Evolutionary conservation across 2,797 vertebrate genomes (phyloP), one percentile per base, ranked within the genome.

Genomic region (Ambastaia sidthimunki): DNA sequence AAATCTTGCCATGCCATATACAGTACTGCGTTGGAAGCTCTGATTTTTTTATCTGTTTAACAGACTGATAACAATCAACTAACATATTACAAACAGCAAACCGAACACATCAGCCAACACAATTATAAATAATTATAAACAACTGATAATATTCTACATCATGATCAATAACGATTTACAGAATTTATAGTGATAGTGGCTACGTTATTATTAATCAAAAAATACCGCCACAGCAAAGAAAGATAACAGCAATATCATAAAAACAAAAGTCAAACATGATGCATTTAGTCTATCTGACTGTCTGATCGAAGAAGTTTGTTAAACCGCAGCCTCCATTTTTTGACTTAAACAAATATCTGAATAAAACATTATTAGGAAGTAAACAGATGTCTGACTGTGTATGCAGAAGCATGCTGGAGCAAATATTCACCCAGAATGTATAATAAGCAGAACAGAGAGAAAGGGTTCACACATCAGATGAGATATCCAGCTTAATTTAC

Each of bases 381-480:
- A 66, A 68, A 83, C 66, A 92, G 92, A 90, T 89, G 92, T 91
- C 91, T 90, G 92, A 91, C 92, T 92, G 91, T 89, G 88, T 89
- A 91, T 89, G 91, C 89, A 91, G 90, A 88, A 91, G 69, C 85
- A 86, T 86, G 85, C 85, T 86, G 85, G 91, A 91, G 91, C 90
- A 92, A 87, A 90, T 89, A 92, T 83, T 70, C 83, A 90, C 90
- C 88, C 89, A 86, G 81, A 91, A 89, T 77, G 82, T 78, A 83
- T 72, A 74, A 81, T 47, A 81, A 87, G 83, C 86, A 83, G 81
- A 75, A 85, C 66, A 83, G 73, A 80, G 44, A 76, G 76, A 68
- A 44, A 62, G 63, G 54, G 57, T 70, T 93, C 88, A 82, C 88
- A 90, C 77, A 72, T 80, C 74, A 71, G 63, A 85, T 67, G 52